A percentile compares a stretch with the other conserved stretches of the same genome.
These are phyloP conservation scores for Desmophyllum pertusum DNA, from an alignment of 92 coral and sea anemone genomes.

Conservation along the genomic window DNA sequence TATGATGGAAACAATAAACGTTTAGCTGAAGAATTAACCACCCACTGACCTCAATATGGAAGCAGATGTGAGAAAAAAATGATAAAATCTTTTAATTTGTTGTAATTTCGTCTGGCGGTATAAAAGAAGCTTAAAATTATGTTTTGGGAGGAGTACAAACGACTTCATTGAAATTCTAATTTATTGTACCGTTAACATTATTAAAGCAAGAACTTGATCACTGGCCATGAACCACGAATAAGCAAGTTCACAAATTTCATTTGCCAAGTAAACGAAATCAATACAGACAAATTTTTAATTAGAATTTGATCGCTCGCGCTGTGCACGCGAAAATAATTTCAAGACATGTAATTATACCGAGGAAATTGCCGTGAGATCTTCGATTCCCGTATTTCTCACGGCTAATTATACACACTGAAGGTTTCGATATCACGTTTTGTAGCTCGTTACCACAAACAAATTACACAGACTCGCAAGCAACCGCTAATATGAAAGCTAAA, in stretches of 20 bases:
- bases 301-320: constrained; percentile 1
- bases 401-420: neutral
- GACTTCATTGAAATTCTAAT: neutral
- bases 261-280: neutral
- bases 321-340: neutral
- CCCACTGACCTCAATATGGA: neutral
- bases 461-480: neutral
- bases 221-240: neutral
- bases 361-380: neutral
- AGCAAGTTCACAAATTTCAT: neutral
- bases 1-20: too few species aligned
- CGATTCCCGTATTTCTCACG: neutral
- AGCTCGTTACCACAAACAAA: neutral
- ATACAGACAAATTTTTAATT: too few species aligned
- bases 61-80: neutral
- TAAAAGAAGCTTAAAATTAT: too few species aligned
- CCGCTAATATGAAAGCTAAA: neutral
- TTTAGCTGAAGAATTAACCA: neutral
- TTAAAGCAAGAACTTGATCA: neutral
- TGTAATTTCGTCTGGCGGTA: neutral
- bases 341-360: neutral
- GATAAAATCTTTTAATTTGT: neutral
- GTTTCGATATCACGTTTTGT: neutral
- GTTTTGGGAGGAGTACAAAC: neutral
- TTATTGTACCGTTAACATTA: neutral